phyloP scores from a whole-genome alignment of 2,797 vertebrate genomes.

The Periophthalmus magnuspinnatus region DNA sequence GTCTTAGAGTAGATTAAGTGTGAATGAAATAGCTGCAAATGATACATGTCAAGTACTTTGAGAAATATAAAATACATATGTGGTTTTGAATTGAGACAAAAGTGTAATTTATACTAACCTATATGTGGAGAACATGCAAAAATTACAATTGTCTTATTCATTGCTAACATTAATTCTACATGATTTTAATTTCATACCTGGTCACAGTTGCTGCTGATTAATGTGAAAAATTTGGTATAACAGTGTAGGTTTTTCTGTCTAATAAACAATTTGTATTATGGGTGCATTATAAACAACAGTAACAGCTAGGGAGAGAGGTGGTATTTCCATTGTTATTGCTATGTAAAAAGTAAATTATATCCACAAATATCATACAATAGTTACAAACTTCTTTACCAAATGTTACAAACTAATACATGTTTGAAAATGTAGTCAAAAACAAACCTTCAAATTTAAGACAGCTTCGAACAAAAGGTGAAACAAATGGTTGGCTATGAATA shows the following conservation, averaged over 20 bases:
- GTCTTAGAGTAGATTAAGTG: constrained; percentile 3
- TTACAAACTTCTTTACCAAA: too few relatives aligned
- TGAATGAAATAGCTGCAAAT: background rate
- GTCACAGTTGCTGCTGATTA: too few relatives aligned
- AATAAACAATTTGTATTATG: too few relatives aligned
- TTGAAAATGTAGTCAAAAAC: background rate
- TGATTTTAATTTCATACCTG: background rate
- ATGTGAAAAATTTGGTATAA: too few relatives aligned
- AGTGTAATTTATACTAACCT: background rate
- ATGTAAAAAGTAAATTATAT: too few relatives aligned
- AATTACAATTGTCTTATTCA: background rate
- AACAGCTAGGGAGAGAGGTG: too few relatives aligned
- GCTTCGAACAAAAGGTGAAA: background rate
- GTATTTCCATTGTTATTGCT: too few relatives aligned
- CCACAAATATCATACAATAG: too few relatives aligned
- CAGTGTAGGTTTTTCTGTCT: too few relatives aligned
- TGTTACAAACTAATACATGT: background rate
- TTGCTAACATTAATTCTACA: background rate
- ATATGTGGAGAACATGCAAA: background rate
- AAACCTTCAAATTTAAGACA: background rate
- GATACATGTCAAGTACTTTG: background rate
- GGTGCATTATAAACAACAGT: too few relatives aligned
- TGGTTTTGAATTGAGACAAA: background rate
- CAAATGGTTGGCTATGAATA: background rate
- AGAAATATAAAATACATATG: constrained; percentile 4